Conservation (phyloP, 2,888 invertebrate species). For the Gastracanthus pulcherrimus region DNA sequence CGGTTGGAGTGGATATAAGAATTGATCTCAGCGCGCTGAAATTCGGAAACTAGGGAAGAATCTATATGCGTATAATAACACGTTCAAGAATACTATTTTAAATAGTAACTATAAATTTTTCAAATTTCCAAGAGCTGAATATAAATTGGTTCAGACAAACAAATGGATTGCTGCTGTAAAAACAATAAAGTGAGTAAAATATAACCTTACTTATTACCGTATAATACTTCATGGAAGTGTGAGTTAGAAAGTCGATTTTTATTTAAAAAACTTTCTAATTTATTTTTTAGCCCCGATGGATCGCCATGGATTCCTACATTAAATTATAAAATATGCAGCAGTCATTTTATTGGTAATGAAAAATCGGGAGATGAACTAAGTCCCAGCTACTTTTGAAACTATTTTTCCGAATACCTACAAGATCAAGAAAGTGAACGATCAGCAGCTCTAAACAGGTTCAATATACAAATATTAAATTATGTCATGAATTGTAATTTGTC, state of each 20-base stretch:
- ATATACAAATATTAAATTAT: neutral
- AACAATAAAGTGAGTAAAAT: neutral
- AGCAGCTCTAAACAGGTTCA: neutral
- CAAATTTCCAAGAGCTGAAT: neutral
- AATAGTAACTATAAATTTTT: neutral
- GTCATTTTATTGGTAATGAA: constrained; percentile 12
- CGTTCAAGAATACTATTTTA: neutral
- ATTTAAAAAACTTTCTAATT: no score
- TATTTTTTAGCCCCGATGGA: no score
- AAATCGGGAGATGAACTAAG: neutral
- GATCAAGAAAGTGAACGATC: neutral
- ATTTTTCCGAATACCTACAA: constrained; percentile 4
- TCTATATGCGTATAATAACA: no score
- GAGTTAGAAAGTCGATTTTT: neutral
- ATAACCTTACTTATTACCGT: no score
- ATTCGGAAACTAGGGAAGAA: no score
- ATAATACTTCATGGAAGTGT: no score
- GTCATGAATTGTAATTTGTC: neutral
- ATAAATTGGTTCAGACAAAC: neutral
- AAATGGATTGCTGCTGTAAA: neutral
- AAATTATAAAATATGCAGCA: neutral
- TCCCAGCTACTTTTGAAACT: neutral
- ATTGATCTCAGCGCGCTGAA: no score
- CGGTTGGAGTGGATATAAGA: neutral
- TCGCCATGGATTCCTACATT: neutral